Conservation (phyloP, 1,140 invertebrate genomes). For the Pollicipes pollicipes region DNA sequence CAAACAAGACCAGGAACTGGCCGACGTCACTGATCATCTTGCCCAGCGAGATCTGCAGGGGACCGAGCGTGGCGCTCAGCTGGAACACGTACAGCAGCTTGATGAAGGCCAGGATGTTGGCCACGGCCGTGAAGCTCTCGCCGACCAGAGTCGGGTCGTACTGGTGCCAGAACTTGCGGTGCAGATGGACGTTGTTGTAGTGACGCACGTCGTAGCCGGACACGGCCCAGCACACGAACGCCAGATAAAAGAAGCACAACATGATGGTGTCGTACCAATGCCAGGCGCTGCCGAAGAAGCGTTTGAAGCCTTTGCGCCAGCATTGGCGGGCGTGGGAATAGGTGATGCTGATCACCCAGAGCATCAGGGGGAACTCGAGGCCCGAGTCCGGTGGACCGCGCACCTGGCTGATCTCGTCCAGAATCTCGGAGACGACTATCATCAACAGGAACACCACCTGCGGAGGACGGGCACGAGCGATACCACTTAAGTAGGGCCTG, state of each 20-base stretch:
- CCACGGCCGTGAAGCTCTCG: slow-evolving; percentile 83
- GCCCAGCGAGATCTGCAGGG: slow-evolving; percentile 64
- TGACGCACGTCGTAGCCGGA: not conserved
- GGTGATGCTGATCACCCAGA: not conserved
- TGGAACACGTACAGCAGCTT: slow-evolving; percentile 80
- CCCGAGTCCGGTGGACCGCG: not conserved
- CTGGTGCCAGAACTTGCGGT: slow-evolving; percentile 47
- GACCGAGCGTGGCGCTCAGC: slow-evolving; percentile 75
- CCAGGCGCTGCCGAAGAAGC: not conserved
- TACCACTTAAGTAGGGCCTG: too few relatives aligned
- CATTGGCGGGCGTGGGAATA: not conserved
- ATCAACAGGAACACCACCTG: too few relatives aligned
- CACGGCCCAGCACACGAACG: not conserved
- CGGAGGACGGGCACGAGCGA: too few relatives aligned
- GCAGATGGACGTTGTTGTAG: not conserved
- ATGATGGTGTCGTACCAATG: slow-evolving; percentile 28
- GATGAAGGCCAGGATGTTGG: slow-evolving; percentile 76
- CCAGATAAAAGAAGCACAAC: not conserved
- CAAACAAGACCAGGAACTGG: slow-evolving; percentile 66
- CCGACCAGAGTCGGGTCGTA: slow-evolving; percentile 88
- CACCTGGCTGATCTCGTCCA: not conserved
- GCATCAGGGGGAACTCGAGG: not conserved
- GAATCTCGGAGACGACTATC: too few relatives aligned
- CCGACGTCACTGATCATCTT: slow-evolving; percentile 71
- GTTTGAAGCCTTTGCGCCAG: not conserved